Conservation (phyloP, 1,140 invertebrate species). For the Drosophila varians region DNA sequence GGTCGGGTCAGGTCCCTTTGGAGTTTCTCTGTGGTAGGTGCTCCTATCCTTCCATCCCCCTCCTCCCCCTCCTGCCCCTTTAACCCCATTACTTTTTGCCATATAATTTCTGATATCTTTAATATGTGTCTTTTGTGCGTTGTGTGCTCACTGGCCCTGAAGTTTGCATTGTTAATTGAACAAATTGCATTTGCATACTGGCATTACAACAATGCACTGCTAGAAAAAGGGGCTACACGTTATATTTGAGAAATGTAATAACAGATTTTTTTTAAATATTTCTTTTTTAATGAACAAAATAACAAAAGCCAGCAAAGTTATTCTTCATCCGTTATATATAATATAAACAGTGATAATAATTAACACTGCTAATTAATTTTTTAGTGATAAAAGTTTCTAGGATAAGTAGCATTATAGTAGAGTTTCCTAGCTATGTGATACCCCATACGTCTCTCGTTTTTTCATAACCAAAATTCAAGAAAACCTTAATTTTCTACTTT, state of each 20-base stretch:
- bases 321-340: no score
- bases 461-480: no score
- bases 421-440: no score
- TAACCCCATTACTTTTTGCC: constrained; percentile 8
- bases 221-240: no score
- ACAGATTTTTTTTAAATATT: background rate
- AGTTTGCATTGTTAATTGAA: constrained; percentile 40
- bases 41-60: background rate
- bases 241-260: background rate
- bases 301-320: no score
- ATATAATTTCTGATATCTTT: constrained; percentile 41
- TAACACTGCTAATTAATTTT: no score
- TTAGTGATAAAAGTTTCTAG: no score
- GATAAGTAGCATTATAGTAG: no score
- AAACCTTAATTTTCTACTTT: no score
- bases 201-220: background rate
- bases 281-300: no score
- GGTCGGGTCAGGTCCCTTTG: constrained; percentile 33
- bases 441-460: no score
- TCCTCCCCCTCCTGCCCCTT: background rate
- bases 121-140: constrained; percentile 20
- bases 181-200: constrained; percentile 26
- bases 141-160: constrained; percentile 30
- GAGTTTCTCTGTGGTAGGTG: constrained; percentile 7
- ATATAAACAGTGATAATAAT: no score